These are phyloP conservation scores for Misgurnus mizolepis DNA, from an alignment of 2,113 vertebrate genomes.

Conservation along the genomic window DNA sequence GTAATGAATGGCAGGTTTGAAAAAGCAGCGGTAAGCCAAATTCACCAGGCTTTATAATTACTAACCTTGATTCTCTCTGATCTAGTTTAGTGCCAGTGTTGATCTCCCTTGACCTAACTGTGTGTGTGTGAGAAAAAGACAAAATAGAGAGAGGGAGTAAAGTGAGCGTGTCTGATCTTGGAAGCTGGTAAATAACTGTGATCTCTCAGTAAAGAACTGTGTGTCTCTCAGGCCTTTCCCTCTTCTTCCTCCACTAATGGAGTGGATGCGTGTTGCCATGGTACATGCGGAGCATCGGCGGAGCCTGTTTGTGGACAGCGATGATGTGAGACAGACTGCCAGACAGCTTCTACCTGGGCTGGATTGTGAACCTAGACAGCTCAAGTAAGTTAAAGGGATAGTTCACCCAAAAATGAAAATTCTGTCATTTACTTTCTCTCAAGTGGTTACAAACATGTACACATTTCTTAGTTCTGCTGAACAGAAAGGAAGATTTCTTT, in stretches of 20 bases:
- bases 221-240: constrained; percentile 79
- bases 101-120: not conserved
- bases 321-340: constrained; percentile 88
- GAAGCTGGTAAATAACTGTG: constrained; percentile 1
- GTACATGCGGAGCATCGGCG: constrained; percentile 90
- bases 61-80: constrained; percentile 15
- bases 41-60: constrained; percentile 24
- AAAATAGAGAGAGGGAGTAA: not conserved
- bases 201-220: not conserved
- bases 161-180: not conserved
- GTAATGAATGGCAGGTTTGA: constrained; percentile 2
- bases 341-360: constrained; percentile 86
- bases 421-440: no score
- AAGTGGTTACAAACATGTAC: no score
- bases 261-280: constrained; percentile 92
- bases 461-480: no score
- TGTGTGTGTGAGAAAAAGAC: not conserved
- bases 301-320: constrained; percentile 88
- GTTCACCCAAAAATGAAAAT: no score
- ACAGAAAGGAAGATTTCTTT: no score
- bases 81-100: constrained; percentile 13
- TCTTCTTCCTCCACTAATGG: constrained; percentile 90
- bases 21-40: constrained; percentile 6
- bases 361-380: constrained; percentile 92
- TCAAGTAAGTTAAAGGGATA: constrained; percentile 75